Base-by-base conservation (phyloP, 2,888 invertebrate species). In the Acleris emargana region DNA sequence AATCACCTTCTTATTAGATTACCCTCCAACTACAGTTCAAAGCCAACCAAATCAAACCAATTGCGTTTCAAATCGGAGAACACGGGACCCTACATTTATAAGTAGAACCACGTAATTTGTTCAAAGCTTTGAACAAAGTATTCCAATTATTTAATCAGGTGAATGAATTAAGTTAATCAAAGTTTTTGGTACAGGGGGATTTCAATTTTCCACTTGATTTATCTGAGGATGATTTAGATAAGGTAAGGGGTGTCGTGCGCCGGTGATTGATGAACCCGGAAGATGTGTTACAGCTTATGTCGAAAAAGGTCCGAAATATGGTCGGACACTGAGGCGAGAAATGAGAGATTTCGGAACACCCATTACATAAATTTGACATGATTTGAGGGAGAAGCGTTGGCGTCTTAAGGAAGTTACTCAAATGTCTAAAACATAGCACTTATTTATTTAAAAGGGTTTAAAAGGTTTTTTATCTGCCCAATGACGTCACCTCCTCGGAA, bases 151-250 rank as follows among this genome's bases (percentile, higher is more conserved):
- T 80, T 76, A 81, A 84, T 81, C 78, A 82, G 75, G 72, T 75
- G 72, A 79, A 76, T 72, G 78, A 79, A 81, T 78, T 72, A 72
- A 73, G 78, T 85, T 83, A 81, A 85, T 85, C 78, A 83, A 86
- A 87, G 81, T 79, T 79, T 79, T 77, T 75, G 73, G 80, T 77
- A 73, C 47, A 54, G 70, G 72, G 69, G 76, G 76, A 80, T 89
- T 89, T 88, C 86, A 89, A 90, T 89, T 91, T 89, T 88, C 86
- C 86, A 81, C 80, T 78, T 88, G 88, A 90, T 89, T 89, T 85
- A 85, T 85, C 82, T 77, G 72, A 78, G 79, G 77, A 81, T 83
- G 80, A 81, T 81, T 83, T 77, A 80, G 86, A 85, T 84, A 83
- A 81, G 73, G 68, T 66, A 67, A 67, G 64, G 67, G 67, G 62